A percentile compares a stretch with the other conserved stretches of the same genome.
Conservation (phyloP, 2,888 invertebrate species). For the Scelioninae gen. 1 region DNA sequence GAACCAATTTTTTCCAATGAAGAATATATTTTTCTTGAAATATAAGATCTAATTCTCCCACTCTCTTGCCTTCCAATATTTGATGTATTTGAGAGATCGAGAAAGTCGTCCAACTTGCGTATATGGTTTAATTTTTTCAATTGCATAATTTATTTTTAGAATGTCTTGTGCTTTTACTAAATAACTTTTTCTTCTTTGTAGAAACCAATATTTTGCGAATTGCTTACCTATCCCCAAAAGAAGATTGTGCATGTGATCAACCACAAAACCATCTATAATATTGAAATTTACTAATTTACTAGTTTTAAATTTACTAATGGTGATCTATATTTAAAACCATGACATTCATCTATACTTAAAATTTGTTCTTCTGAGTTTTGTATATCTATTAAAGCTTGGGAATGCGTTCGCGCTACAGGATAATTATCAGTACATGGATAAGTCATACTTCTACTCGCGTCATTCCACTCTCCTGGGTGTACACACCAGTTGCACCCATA, state of each 20-base stretch:
- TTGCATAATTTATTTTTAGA: slow-evolving; percentile 10
- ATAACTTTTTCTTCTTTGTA: neutral
- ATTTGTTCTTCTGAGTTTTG: neutral
- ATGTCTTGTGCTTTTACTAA: slow-evolving; percentile 11
- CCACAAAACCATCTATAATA: slow-evolving; percentile 1
- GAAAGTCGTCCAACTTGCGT: slow-evolving; percentile 29
- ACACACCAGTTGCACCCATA: slow-evolving; percentile 56
- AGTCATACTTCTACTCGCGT: neutral
- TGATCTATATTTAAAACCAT: slow-evolving; percentile 28
- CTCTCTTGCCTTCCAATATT: slow-evolving; percentile 47
- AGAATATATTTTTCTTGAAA: slow-evolving; percentile 26
- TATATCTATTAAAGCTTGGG: neutral
- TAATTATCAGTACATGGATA: neutral
- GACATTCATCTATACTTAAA: neutral
- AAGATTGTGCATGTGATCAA: slow-evolving; percentile 41
- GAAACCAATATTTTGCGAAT: slow-evolving; percentile 64
- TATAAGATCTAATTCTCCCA: slow-evolving; percentile 39
- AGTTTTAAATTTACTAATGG: slow-evolving; percentile 10
- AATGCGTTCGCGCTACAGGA: neutral
- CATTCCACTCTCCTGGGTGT: slow-evolving; percentile 34
- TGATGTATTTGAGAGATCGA: slow-evolving; percentile 18
- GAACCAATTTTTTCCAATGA: slow-evolving; percentile 39
- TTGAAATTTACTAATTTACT: too few relatives aligned
- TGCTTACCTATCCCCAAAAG: neutral
- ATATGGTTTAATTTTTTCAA: slow-evolving; percentile 7